Percentiles rank a stretch among this genome's conserved stretches.
These are phyloP conservation scores for Phymastichus coffea DNA, from an alignment of 1,140 invertebrate species.

Conservation along the genomic window DNA sequence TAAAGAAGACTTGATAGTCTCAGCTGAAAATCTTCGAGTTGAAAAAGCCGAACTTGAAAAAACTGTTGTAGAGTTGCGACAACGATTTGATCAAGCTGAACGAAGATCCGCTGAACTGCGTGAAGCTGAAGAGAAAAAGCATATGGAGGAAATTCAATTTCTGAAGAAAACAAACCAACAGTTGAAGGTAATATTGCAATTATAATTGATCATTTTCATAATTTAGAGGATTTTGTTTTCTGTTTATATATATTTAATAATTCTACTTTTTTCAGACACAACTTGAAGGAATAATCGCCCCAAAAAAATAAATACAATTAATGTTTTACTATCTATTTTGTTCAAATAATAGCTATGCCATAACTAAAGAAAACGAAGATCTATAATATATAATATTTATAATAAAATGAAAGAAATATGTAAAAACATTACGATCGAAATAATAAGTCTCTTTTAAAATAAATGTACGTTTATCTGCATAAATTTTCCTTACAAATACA, in stretches of 20 bases:
- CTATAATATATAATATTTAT: too few species aligned
- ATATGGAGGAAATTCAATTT: conserved; percentile 86
- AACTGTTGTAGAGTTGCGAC: conserved; percentile 77
- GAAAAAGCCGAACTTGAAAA: conserved; percentile 77
- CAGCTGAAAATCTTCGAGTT: conserved; percentile 63
- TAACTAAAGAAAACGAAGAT: neutral
- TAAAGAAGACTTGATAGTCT: conserved; percentile 66
- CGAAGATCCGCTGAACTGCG: conserved; percentile 79
- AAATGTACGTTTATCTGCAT: conserved; percentile 39
- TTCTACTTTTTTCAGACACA: conserved; percentile 69
- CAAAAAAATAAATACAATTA: conserved; percentile 73
- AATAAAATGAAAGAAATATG: neutral
- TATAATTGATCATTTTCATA: neutral
- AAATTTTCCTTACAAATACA: conserved; percentile 42
- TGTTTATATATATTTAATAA: conserved; percentile 20
- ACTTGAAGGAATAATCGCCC: conserved; percentile 88
- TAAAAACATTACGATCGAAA: neutral
- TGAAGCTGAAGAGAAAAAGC: conserved; percentile 86
- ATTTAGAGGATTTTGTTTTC: conserved; percentile 15
- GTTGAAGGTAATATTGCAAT: conserved; percentile 70
- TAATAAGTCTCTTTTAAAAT: conserved; percentile 34
- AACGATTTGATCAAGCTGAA: conserved; percentile 83
- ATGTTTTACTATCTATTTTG: neutral
- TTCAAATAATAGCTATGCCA: neutral
- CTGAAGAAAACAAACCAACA: conserved; percentile 92